Evolutionary conservation across 2,888 invertebrate genomes (phyloP), one percentile per base, ranked within the genome.

Genomic region (Erebia palarica): DNA sequence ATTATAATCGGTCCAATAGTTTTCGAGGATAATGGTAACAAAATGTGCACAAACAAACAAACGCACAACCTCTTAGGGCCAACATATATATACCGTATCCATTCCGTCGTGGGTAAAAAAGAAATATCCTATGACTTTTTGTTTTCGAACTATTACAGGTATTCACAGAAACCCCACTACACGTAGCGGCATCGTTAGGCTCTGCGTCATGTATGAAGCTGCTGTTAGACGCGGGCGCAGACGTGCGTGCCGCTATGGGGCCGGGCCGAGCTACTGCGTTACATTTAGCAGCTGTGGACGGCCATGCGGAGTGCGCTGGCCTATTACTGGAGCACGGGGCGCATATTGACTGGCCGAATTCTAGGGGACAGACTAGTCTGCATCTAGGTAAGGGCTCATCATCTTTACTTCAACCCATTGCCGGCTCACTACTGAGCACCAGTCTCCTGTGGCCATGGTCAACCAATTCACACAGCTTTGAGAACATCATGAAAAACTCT

Each of bases 221-320:
- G 75, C 92, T 98, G 27, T 90, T 97, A 72, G 95, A 94, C 70
- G 94, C 96, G 78, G 97, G 97, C 27, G 97, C 97, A 0, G 97
- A 97, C 80, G 96, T 96, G 1, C 91, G 96, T 65, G 96, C 97
- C 0, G 96, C 96, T 74, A 93, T 95, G 75, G 97, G 97, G 0
- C 83, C 94, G 1, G 95, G 95, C 27, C 94, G 95, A 80, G 95
- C 96, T 67, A 97, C 98, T 0, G 96, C 98, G 1, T 86, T 98
- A 44, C 98, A 98, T 89, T 90, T 98, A 78, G 97, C 98, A 7
- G 97, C 98, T 0, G 97, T 97, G 82, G 97, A 98, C 79, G 97
- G 97, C 8, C 96, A 96, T 81, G 95, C 95, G 0, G 96, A 96
- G 76, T 97, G 97, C 77, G 96, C 96, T 0, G 92, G 94, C 67